phyloP scores from a whole-genome alignment of 2,888 invertebrate species.

The Platynereis dumerilii region DNA sequence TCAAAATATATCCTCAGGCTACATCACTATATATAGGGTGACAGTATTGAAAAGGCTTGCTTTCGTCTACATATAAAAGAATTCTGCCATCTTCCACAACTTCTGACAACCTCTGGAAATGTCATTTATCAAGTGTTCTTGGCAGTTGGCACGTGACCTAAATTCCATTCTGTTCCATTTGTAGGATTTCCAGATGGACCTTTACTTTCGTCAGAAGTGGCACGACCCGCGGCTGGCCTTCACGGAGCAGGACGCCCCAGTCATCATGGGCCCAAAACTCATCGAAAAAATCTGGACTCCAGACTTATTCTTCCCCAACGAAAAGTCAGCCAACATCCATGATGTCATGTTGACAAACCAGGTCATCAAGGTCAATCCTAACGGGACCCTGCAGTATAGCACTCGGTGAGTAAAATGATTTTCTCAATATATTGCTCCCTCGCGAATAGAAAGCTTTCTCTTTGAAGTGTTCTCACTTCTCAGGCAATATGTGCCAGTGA shows the following conservation, averaged over 20 bases:
- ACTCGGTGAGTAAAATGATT: constrained; percentile 25
- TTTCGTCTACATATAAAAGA: not conserved
- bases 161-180: no score
- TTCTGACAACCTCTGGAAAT: no score
- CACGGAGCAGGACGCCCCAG: constrained; percentile 14
- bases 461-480: no score
- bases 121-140: no score
- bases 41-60: not conserved
- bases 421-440: not conserved
- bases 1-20: no score
- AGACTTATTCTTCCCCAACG: constrained; percentile 38
- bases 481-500: no score
- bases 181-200: constrained; percentile 34
- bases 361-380: constrained; percentile 29
- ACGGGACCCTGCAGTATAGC: constrained; percentile 32
- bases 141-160: no score
- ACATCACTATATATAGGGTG: no score
- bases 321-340: constrained; percentile 32
- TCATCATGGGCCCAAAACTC: constrained; percentile 19
- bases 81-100: not conserved
- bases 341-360: constrained; percentile 32
- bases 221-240: constrained; percentile 29
- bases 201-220: constrained; percentile 35
- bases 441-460: no score
- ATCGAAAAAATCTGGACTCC: constrained; percentile 34